Evolutionary conservation across 2,113 vertebrate genomes (phyloP).

Genomic region (Strix aluco): DNA sequence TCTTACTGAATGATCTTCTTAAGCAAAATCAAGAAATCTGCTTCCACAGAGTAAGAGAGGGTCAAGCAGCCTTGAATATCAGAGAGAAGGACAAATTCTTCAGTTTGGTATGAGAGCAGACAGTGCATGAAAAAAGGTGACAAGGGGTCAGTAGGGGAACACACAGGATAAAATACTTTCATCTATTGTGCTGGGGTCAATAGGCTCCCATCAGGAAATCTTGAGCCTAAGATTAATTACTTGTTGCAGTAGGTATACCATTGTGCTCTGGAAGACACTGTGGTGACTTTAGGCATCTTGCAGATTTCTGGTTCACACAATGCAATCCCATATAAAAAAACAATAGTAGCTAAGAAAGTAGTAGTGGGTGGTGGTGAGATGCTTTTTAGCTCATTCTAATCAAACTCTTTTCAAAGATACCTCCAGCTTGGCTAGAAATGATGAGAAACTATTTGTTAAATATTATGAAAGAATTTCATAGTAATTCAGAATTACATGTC

Average conservation of each 20-base stretch:
- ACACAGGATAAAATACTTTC: conserved; percentile 83
- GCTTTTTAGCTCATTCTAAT: conserved; percentile 44
- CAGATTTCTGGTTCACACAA: conserved; percentile 59
- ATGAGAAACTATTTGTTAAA: conserved; percentile 12
- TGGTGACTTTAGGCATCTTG: conserved; percentile 65
- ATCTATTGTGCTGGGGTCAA: conserved; percentile 88
- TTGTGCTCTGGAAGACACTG: conserved; percentile 62
- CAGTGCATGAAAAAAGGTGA: conserved; percentile 69
- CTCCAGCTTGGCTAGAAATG: neutral
- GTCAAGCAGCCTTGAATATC: conserved; percentile 77
- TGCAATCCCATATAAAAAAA: conserved; percentile 35
- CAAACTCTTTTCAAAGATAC: conserved; percentile 8
- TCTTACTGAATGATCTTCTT: neutral
- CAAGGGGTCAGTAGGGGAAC: conserved; percentile 70
- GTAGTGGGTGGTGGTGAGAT: conserved; percentile 41
- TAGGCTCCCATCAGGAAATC: conserved; percentile 82
- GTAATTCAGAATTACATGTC: neutral
- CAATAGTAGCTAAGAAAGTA: conserved; percentile 25
- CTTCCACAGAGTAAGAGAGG: conserved; percentile 14
- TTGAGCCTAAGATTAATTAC: conserved; percentile 88
- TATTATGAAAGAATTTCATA: conserved; percentile 11
- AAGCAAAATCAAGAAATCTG: neutral
- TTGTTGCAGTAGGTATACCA: conserved; percentile 78
- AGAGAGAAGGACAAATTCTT: conserved; percentile 79
- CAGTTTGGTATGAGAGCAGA: conserved; percentile 78